These are phyloP conservation scores for Cotesia chilonis DNA, from an alignment of 1,140 invertebrate species.

Conservation along the genomic window DNA sequence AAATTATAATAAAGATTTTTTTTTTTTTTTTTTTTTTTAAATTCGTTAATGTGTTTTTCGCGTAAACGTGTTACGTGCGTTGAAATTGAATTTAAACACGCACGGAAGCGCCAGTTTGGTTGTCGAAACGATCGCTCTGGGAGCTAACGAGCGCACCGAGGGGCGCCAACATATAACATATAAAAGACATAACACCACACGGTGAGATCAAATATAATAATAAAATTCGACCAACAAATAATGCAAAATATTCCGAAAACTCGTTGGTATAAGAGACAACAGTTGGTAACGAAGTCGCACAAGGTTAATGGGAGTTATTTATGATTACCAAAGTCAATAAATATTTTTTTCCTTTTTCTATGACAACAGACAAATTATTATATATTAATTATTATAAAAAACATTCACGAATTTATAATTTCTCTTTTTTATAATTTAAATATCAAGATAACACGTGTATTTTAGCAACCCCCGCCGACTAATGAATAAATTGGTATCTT, in stretches of 20 bases:
- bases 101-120: constrained; percentile 27
- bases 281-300: no score
- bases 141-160: constrained; percentile 29
- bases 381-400: no score
- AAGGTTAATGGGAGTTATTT: constrained; percentile 1
- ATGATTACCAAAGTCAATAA: no score
- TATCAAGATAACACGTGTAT: no score
- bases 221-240: neutral
- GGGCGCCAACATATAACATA: constrained; percentile 4
- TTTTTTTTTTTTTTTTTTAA: neutral
- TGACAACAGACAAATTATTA: no score
- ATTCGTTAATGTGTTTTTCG: constrained; percentile 24
- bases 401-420: no score
- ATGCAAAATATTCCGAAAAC: neutral
- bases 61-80: constrained; percentile 9
- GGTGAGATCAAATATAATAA: constrained; percentile 5
- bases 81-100: constrained; percentile 28
- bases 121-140: constrained; percentile 29
- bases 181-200: neutral
- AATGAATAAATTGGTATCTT: no score
- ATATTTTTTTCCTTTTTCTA: no score
- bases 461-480: no score
- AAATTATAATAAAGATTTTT: neutral
- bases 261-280: no score
- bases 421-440: no score